A percentile compares a stretch with the other conserved stretches of the same genome.
phyloP scores from a whole-genome alignment of 2,797 vertebrate genomes.

The Galaxias olidus region DNA sequence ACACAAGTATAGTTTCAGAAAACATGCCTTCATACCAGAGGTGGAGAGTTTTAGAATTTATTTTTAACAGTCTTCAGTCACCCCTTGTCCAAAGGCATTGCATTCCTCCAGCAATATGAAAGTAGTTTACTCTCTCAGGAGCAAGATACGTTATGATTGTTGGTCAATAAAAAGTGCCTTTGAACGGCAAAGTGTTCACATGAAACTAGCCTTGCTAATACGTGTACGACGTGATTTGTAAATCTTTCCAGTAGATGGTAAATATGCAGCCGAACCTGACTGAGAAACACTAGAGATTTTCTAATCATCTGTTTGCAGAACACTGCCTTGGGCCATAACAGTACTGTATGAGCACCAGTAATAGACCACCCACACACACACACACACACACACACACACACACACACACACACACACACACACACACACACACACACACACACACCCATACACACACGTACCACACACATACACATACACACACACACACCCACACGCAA shows the following conservation, averaged over 20 bases:
- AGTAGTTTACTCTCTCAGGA: too few relatives aligned
- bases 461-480: too few relatives aligned
- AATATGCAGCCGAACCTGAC: constrained; percentile 3
- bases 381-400: too few relatives aligned
- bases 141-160: neutral
- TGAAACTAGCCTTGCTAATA: too few relatives aligned
- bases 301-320: constrained; percentile 44
- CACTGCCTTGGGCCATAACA: constrained; percentile 29
- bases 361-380: neutral
- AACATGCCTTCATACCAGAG: neutral
- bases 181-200: neutral
- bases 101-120: neutral
- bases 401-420: too few relatives aligned
- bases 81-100: neutral
- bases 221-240: too few relatives aligned
- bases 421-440: neutral
- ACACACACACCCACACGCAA: neutral
- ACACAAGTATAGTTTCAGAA: neutral
- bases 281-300: constrained; percentile 8
- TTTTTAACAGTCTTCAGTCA: neutral
- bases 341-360: constrained; percentile 23
- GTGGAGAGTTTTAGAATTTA: too few relatives aligned
- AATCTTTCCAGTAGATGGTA: too few relatives aligned
- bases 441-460: too few relatives aligned
- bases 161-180: neutral